Evolutionary conservation across 2,797 vertebrate genomes (phyloP).

Genomic region (Malurus splendens): DNA sequence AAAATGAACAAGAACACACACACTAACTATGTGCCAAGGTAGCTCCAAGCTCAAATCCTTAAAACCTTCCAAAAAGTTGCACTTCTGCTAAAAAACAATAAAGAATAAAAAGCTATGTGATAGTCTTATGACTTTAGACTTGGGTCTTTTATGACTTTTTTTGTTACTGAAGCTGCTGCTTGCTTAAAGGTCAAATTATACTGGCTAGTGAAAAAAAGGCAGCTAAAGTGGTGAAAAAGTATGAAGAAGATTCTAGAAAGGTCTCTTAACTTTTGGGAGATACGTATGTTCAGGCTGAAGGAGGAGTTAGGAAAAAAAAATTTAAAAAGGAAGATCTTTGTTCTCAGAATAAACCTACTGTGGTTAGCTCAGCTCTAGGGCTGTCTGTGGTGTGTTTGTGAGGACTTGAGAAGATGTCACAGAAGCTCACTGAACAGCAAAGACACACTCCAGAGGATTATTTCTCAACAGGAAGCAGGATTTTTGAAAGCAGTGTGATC

Average conservation of each 20-base stretch:
- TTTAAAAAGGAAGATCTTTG: neutral
- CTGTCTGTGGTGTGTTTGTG: neutral
- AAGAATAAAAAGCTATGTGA: neutral
- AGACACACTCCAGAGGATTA: neutral
- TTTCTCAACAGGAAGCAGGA: neutral
- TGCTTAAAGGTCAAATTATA: neutral
- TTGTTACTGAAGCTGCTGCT: neutral
- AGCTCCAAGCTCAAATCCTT: neutral
- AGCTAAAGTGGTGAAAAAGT: neutral
- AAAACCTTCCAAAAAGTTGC: neutral
- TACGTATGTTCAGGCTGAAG: neutral
- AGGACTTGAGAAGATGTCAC: neutral
- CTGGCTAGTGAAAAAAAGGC: neutral
- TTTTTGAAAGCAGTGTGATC: neutral
- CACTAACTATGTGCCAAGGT: neutral
- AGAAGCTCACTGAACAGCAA: neutral
- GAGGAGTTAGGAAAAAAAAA: neutral
- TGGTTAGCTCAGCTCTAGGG: neutral
- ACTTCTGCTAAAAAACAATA: neutral
- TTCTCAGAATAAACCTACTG: neutral
- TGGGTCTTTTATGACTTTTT: neutral
- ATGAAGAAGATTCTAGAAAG: neutral
- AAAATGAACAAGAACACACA: neutral
- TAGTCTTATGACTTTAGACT: neutral
- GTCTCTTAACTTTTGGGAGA: neutral